phyloP scores from a whole-genome alignment of 2,113 vertebrate species.

The Axis porcinus region DNA sequence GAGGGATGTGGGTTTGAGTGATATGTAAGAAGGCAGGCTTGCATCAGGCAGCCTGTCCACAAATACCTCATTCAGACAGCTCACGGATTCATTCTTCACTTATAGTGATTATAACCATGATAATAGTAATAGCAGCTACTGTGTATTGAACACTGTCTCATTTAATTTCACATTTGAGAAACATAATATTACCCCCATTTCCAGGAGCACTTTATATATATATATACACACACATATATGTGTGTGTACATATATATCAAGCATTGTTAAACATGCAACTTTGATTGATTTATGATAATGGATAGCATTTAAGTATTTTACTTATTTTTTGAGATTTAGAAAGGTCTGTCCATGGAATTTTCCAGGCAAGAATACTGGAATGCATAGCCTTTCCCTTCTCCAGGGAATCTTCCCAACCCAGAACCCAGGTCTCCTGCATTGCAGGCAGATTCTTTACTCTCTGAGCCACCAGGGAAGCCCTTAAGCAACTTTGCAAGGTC shows the following conservation, averaged over 20 bases:
- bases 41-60: not conserved
- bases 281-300: not conserved
- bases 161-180: conserved; percentile 1
- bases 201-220: not conserved
- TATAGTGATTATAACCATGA: not conserved
- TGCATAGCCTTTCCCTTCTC: not conserved
- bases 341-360: not conserved
- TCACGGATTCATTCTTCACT: not conserved
- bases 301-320: not conserved
- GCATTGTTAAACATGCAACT: not conserved
- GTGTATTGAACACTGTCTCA: not conserved
- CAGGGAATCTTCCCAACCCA: not conserved
- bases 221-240: not conserved
- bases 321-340: not conserved
- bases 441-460: not conserved
- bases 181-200: not conserved
- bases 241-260: not conserved
- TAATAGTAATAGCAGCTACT: not conserved
- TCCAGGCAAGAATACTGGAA: not conserved
- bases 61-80: not conserved
- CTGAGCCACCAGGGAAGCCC: not conserved
- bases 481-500: not conserved
- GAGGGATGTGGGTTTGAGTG: not conserved
- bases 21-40: not conserved
- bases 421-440: not conserved